These are phyloP conservation scores for Ectobius pallidus DNA, from an alignment of 2,888 invertebrate genomes.

Conservation along the genomic window DNA sequence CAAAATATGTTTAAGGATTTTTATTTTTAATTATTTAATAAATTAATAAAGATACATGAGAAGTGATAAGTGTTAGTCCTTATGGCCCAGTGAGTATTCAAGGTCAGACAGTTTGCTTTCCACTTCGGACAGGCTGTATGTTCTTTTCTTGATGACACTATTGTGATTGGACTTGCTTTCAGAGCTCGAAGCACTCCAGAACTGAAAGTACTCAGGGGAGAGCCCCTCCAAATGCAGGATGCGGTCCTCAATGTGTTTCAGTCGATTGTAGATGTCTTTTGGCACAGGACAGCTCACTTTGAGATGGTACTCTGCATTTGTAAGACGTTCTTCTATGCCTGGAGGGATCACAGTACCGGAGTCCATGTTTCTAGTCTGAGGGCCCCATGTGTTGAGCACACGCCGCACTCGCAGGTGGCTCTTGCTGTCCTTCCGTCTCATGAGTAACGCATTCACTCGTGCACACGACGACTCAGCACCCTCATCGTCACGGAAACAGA, in stretches of 20 bases:
- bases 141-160: too few relatives aligned
- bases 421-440: constrained; percentile 74
- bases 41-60: too few relatives aligned
- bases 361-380: constrained; percentile 58
- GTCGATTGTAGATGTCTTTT: constrained; percentile 68
- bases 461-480: constrained; percentile 69
- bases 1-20: too few relatives aligned
- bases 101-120: too few relatives aligned
- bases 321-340: constrained; percentile 70
- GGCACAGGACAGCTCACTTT: constrained; percentile 58
- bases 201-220: constrained; percentile 79
- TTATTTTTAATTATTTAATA: too few relatives aligned
- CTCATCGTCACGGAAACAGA: constrained; percentile 56
- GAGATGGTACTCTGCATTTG: constrained; percentile 68
- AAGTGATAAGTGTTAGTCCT: too few relatives aligned
- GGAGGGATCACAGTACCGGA: constrained; percentile 34
- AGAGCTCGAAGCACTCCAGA: too few relatives aligned
- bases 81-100: too few relatives aligned
- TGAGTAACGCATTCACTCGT: constrained; percentile 73
- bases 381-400: constrained; percentile 73
- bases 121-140: too few relatives aligned
- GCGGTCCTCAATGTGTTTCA: constrained; percentile 76
- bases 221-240: constrained; percentile 74
- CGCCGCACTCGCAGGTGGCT: constrained; percentile 80
- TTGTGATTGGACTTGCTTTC: too few relatives aligned